Evolutionary conservation across 2,888 invertebrate species (phyloP).

Genomic region (Notodonta dromedarius): DNA sequence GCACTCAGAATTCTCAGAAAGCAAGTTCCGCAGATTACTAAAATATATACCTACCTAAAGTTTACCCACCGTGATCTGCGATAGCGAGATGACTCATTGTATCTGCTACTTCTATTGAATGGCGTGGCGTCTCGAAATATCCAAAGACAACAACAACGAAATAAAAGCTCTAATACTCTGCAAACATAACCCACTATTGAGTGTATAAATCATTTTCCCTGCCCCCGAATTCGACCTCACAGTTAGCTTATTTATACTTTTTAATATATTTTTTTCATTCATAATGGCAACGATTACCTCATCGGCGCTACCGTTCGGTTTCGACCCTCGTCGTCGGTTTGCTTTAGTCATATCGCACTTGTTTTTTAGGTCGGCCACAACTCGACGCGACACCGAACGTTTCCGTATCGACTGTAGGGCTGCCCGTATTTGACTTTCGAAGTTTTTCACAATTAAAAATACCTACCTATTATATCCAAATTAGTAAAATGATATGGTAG

Average conservation of each 20-base stretch:
- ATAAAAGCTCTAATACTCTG: slow-evolving; percentile 7
- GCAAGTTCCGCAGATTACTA: slow-evolving; percentile 26
- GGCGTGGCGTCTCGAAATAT: slow-evolving; percentile 41
- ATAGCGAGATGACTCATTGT: slow-evolving; percentile 62
- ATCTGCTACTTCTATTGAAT: slow-evolving; percentile 56
- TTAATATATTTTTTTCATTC: slow-evolving; percentile 65
- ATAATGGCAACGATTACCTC: slow-evolving; percentile 67
- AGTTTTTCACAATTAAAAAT: too few relatives aligned
- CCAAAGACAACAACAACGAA: slow-evolving; percentile 12
- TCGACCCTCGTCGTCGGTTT: slow-evolving; percentile 43
- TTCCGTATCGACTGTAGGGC: slow-evolving; percentile 37
- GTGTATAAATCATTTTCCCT: slow-evolving; percentile 17
- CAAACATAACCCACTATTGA: slow-evolving; percentile 23
- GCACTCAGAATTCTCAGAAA: slow-evolving; percentile 15
- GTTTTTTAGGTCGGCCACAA: slow-evolving; percentile 47
- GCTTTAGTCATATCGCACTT: slow-evolving; percentile 47
- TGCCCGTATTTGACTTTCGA: too few relatives aligned
- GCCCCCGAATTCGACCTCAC: slow-evolving; percentile 32
- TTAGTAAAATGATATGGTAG: too few relatives aligned
- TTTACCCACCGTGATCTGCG: slow-evolving; percentile 57
- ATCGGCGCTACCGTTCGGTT: slow-evolving; percentile 58
- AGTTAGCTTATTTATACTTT: slow-evolving; percentile 51
- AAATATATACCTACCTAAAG: slow-evolving; percentile 30
- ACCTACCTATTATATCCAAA: too few relatives aligned
- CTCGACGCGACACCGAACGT: slow-evolving; percentile 15